These are phyloP conservation scores for Hapalemur alaotrensis DNA, from an alignment of 2,797 vertebrate genomes.

Conservation along the genomic window DNA sequence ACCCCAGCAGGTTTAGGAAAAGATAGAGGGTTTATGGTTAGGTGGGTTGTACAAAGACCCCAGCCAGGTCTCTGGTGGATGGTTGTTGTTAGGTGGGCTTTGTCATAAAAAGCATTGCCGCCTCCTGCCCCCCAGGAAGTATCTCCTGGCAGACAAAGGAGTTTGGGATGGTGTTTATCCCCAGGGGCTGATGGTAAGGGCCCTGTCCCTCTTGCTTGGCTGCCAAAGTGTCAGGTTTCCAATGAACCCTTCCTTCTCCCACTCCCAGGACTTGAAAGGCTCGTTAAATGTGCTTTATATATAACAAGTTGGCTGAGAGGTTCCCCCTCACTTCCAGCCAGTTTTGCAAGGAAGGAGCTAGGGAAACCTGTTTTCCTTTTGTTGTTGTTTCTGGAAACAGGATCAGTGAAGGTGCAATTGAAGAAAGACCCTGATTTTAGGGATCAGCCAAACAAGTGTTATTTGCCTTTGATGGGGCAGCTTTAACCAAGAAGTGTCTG, in stretches of 20 bases:
- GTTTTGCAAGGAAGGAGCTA: conserved; percentile 55
- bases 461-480: background rate
- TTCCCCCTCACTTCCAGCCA: conserved; percentile 39
- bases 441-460: background rate
- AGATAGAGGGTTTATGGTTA: conserved; percentile 75
- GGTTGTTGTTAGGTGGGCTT: conserved; percentile 72
- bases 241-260: conserved; percentile 62
- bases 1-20: conserved; percentile 68
- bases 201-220: conserved; percentile 30
- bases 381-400: conserved; percentile 66
- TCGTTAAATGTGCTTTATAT: conserved; percentile 75
- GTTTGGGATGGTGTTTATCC: conserved; percentile 69
- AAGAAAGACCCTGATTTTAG: conserved; percentile 28
- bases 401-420: background rate
- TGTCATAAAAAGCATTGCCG: conserved; percentile 63
- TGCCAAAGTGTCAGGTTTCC: conserved; percentile 75
- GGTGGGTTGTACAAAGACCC: conserved; percentile 59
- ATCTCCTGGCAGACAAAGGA: conserved; percentile 72
- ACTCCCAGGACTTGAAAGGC: conserved; percentile 68
- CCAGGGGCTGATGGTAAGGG: conserved; percentile 41
- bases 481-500: background rate
- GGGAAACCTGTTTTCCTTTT: conserved; percentile 72
- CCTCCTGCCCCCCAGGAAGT: conserved; percentile 69
- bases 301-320: conserved; percentile 66
- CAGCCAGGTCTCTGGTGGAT: conserved; percentile 67